Evolutionary conservation across 2,888 invertebrate genomes (phyloP), one percentile per base, ranked within the genome.

Genomic region (Rhagonycha lutea): DNA sequence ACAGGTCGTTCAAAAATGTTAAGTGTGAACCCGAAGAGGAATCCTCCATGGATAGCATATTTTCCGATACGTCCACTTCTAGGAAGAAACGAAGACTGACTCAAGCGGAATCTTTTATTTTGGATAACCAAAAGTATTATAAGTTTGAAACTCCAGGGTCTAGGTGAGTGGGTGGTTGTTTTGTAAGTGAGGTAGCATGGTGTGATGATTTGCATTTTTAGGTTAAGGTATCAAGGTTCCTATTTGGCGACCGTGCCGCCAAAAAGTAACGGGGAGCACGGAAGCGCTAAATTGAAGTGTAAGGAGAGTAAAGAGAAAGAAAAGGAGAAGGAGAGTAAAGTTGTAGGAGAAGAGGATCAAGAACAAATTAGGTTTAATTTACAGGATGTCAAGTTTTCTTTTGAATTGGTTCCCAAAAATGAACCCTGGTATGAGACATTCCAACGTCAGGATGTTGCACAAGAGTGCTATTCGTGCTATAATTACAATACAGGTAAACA

Each of bases 371-470:
- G 87, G 81, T 85, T 89, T 71, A 88, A 89, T 63, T 90, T 93
- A 67, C 91, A 92, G 78, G 91, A 91, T 82, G 88, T 93, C 81
- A 91, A 92, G 84, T 94, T 93, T 83, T 92, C 94, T 0, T 96
- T 96, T 85, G 95, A 96, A 86, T 90, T 90, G 14, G 89, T 94
- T 75, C 95, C 95, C 0, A 89, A 88, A 47, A 91, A 92, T 23
- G 95, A 95, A 84, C 91, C 94, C 0, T 96, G 96, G 96, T 95
- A 92, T 85, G 91, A 92, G 79, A 93, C 95, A 1, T 96, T 95
- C 84, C 90, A 91, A 79, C 89, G 96, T 1, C 94, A 95, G 84
- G 95, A 95, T 84, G 90, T 91, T 69, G 93, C 93, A 14, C 91
- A 92, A 79, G 91, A 94, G 79, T 89, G 89, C 76, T 91, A 91